Conservation (phyloP, 1,140 invertebrate species). For the Apis dorsata region DNA sequence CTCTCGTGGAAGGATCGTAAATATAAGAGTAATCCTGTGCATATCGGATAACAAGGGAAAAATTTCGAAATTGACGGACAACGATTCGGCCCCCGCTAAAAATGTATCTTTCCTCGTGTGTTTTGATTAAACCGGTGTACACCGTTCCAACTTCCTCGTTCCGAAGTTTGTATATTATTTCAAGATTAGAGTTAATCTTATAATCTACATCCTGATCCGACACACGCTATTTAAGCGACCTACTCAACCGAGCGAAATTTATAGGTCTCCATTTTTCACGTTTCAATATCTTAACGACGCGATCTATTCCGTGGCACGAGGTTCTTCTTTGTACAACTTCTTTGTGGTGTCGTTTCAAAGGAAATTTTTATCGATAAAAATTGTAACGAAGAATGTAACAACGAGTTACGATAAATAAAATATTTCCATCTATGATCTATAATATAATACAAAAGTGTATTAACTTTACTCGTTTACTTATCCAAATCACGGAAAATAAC, state of each 20-base stretch:
- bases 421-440: no score
- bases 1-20: background rate
- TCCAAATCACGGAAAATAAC: no score
- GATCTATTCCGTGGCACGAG: background rate
- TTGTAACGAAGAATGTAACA: no score
- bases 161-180: constrained; percentile 61
- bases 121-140: constrained; percentile 49
- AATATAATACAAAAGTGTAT: no score
- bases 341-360: background rate
- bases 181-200: constrained; percentile 64
- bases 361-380: background rate
- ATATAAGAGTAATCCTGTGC: constrained; percentile 8
- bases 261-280: constrained; percentile 50
- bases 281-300: constrained; percentile 29
- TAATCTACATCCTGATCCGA: constrained; percentile 60
- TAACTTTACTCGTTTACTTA: no score
- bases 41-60: background rate
- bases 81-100: background rate
- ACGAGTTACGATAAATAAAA: no score
- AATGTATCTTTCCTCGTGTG: constrained; percentile 27
- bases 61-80: constrained; percentile 21
- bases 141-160: constrained; percentile 31
- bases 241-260: constrained; percentile 56
- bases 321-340: background rate
- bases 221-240: constrained; percentile 41